Percentiles rank a stretch among this genome's conserved stretches.
These are phyloP conservation scores for Neelides sp. DNA, from an alignment of 1,140 invertebrate species.

Conservation along the genomic window DNA sequence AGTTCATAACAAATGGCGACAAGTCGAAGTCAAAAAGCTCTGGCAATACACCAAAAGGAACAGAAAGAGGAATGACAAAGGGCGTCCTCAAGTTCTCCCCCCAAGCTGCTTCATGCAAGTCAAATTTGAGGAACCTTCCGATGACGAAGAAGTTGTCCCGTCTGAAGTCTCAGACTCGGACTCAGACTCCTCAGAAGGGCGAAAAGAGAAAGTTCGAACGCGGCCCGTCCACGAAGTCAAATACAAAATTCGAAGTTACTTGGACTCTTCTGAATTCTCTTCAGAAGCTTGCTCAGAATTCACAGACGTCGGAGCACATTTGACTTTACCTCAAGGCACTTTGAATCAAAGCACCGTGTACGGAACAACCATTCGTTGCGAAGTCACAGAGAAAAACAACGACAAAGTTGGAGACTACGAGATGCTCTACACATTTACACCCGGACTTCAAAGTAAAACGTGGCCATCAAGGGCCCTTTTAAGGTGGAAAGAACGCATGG, in stretches of 20 bases:
- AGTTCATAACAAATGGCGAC: constrained; percentile 16
- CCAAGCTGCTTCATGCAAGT: constrained; percentile 20
- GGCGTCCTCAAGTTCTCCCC: constrained; percentile 12
- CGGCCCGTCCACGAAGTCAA: background rate
- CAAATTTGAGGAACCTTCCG: constrained; percentile 22
- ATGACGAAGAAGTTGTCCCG: constrained; percentile 36
- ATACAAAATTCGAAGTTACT: constrained; percentile 37
- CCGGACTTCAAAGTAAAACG: constrained; percentile 13
- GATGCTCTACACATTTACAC: constrained; percentile 21
- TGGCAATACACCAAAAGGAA: constrained; percentile 15
- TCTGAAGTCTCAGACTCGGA: constrained; percentile 34
- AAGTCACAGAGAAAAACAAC: constrained; percentile 2
- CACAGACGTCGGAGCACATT: constrained; percentile 7
- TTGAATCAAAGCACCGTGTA: constrained; percentile 10
- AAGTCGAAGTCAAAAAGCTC: constrained; percentile 17
- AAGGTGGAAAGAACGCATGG: constrained; percentile 8
- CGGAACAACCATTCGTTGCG: constrained; percentile 23
- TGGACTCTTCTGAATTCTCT: constrained; percentile 45
- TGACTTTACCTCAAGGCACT: background rate
- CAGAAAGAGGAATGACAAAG: constrained; percentile 1
- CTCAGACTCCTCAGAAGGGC: background rate
- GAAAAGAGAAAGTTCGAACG: background rate
- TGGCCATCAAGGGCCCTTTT: constrained; percentile 13
- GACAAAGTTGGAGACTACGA: background rate
- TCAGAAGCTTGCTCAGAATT: constrained; percentile 23